A percentile compares a stretch with the other conserved stretches of the same genome.
phyloP scores from a whole-genome alignment of 2,113 vertebrate species.

The Azemiops feae region DNA sequence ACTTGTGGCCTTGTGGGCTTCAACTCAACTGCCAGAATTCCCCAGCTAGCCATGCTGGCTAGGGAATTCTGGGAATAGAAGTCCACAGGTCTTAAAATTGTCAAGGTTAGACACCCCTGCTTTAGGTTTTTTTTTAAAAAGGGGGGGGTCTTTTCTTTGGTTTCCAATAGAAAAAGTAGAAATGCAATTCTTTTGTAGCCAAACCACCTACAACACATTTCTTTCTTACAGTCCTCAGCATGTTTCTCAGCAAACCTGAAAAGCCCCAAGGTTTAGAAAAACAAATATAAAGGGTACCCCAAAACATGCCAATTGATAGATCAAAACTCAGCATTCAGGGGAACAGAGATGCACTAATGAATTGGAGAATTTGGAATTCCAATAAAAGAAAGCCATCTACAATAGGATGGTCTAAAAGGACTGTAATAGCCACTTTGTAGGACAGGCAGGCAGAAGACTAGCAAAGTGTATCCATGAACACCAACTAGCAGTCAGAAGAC shows the following conservation, averaged over 20 bases:
- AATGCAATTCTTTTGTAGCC: neutral
- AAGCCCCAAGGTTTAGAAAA: neutral
- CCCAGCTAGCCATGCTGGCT: neutral
- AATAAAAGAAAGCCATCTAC: neutral
- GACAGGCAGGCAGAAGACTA: neutral
- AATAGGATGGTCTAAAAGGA: neutral
- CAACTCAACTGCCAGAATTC: neutral
- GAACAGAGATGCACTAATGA: neutral
- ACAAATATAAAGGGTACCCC: neutral
- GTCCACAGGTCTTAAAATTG: no score
- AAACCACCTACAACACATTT: neutral
- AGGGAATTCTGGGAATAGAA: no score
- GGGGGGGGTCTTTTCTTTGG: neutral
- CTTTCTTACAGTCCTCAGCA: neutral
- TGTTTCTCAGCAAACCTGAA: neutral
- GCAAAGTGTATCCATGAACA: neutral
- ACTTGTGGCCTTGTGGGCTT: neutral
- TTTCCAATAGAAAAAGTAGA: neutral
- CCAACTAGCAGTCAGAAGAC: neutral
- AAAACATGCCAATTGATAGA: neutral
- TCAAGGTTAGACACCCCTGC: no score
- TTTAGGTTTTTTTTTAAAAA: no score
- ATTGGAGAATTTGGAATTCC: neutral
- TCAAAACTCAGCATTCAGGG: neutral
- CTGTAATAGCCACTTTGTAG: neutral